A percentile compares a stretch with the other conserved stretches of the same genome.
phyloP scores from a whole-genome alignment of 2,113 vertebrate genomes.

The Mus spicilegus region DNA sequence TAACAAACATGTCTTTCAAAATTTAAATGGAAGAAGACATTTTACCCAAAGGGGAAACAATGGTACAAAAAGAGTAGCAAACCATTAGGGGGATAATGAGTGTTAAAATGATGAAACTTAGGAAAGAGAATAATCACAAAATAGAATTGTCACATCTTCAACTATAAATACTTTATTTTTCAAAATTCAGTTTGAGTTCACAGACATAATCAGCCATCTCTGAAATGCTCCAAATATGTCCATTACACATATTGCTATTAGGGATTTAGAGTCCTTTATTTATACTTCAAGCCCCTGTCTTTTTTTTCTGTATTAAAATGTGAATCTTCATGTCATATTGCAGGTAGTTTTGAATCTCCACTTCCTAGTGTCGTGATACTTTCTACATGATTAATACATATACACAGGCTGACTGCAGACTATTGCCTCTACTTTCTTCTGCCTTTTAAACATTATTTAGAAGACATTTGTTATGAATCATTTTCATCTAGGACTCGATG shows the following conservation, averaged over 20 bases:
- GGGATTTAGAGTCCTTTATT: not conserved
- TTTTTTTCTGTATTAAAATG: slow-evolving; percentile 20
- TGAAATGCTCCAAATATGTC: not conserved
- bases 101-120: not conserved
- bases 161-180: not conserved
- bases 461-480: slow-evolving; percentile 7
- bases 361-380: not conserved
- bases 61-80: not conserved
- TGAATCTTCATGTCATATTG: not conserved
- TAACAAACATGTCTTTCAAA: not conserved
- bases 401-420: not conserved
- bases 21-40: not conserved
- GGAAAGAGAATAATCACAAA: slow-evolving; percentile 33
- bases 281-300: not conserved
- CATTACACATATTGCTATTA: not conserved
- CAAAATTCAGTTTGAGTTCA: not conserved
- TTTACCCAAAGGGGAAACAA: not conserved
- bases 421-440: not conserved
- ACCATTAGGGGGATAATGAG: not conserved
- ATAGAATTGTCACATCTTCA: not conserved
- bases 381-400: not conserved
- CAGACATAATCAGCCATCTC: not conserved
- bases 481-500: not conserved
- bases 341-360: not conserved
- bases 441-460: slow-evolving; percentile 14